These are phyloP conservation scores for Diadromus collaris DNA, from an alignment of 2,888 invertebrate species.

Conservation along the genomic window DNA sequence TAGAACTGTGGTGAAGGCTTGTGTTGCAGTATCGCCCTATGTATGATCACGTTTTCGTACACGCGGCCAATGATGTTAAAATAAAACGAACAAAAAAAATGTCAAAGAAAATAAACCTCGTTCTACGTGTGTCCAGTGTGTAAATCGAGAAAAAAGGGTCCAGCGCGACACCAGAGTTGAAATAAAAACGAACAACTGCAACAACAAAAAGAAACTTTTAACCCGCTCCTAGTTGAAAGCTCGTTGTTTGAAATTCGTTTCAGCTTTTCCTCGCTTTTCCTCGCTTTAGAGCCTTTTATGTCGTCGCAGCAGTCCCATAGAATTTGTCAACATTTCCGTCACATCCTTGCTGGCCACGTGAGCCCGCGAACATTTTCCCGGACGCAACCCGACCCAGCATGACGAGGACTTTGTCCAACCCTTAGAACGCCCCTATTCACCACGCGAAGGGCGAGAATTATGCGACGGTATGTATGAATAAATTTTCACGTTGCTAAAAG, in stretches of 20 bases:
- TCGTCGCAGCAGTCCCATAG: background rate
- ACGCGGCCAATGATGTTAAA: constrained; percentile 19
- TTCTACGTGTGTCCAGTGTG: background rate
- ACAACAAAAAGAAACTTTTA: background rate
- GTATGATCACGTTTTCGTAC: constrained; percentile 34
- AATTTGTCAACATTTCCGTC: background rate
- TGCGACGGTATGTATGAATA: constrained; percentile 66
- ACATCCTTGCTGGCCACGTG: background rate
- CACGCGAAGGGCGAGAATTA: constrained; percentile 24
- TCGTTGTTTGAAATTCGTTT: background rate
- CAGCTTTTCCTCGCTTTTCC: constrained; percentile 4
- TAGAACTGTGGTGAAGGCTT: constrained; percentile 9
- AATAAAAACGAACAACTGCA: background rate
- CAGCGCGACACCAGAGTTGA: background rate
- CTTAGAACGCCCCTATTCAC: constrained; percentile 2
- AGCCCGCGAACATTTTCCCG: constrained; percentile 6
- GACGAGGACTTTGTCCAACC: constrained; percentile 35
- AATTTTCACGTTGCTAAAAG: constrained; percentile 64
- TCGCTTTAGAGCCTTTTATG: background rate
- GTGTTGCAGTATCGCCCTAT: constrained; percentile 16
- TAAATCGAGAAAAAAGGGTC: background rate
- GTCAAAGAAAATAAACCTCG: constrained; percentile 1
- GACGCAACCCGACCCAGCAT: background rate
- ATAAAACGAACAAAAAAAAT: constrained; percentile 18
- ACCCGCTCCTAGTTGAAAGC: background rate